These are phyloP conservation scores for Scomberomorus guttatus DNA, from an alignment of 2,797 vertebrate species.

Conservation along the genomic window DNA sequence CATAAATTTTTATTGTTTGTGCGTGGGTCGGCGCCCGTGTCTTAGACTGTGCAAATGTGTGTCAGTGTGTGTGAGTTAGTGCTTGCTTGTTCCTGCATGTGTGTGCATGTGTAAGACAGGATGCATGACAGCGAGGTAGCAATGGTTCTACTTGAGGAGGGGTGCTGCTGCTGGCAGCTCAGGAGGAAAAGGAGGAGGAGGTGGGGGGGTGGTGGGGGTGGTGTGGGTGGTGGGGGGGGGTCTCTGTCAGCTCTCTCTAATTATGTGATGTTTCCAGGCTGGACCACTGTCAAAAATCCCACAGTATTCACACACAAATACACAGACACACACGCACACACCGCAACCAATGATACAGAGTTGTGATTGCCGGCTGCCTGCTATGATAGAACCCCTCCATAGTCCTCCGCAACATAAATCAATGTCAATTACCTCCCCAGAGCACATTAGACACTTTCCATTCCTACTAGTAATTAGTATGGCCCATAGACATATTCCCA, in stretches of 20 bases:
- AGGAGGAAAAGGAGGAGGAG: conserved; percentile 11
- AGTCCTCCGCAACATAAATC: conserved; percentile 86
- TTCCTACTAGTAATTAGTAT: conserved; percentile 81
- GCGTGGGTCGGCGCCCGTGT: conserved; percentile 46
- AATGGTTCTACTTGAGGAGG: conserved; percentile 37
- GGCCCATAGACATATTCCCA: conserved; percentile 80
- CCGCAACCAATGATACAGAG: conserved; percentile 77
- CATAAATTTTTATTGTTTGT: conserved; percentile 54
- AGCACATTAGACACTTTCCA: conserved; percentile 84
- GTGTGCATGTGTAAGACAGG: conserved; percentile 40
- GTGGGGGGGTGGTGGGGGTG: not conserved
- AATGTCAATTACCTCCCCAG: conserved; percentile 89
- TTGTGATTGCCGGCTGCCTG: conserved; percentile 83
- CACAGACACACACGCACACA: conserved; percentile 58
- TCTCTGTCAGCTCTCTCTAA: conserved; percentile 81
- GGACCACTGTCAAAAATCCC: conserved; percentile 78
- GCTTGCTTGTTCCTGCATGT: conserved; percentile 19
- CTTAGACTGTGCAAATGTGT: conserved; percentile 54
- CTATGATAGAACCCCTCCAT: conserved; percentile 84
- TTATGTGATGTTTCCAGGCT: conserved; percentile 80
- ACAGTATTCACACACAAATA: conserved; percentile 65
- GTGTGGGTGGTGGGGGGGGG: not conserved
- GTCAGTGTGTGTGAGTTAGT: conserved; percentile 52
- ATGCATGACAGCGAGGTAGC: conserved; percentile 67
- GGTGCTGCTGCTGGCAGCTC: conserved; percentile 45